phyloP scores from a whole-genome alignment of 2,797 vertebrate species.

The Trematomus bernacchii region DNA sequence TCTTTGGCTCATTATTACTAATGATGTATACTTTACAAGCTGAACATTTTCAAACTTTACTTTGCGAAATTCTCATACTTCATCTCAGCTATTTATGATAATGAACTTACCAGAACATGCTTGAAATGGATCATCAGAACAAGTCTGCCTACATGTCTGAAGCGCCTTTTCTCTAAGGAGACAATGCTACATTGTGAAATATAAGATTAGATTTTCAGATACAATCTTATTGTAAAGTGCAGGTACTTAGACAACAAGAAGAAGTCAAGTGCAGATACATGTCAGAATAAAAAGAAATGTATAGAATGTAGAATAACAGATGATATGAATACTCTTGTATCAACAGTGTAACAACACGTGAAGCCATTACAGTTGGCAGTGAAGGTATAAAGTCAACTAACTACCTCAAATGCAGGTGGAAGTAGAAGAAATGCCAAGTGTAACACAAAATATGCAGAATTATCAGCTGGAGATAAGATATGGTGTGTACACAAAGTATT shows the following conservation, averaged over 20 bases:
- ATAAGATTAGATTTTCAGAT: not conserved
- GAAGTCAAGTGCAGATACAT: not conserved
- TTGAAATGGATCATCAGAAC: conserved; percentile 1
- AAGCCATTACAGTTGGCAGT: not conserved
- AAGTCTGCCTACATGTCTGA: not conserved
- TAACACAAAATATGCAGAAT: not conserved
- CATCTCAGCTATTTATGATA: not conserved
- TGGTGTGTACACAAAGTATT: too few species aligned
- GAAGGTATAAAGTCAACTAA: not conserved
- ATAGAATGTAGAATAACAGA: not conserved
- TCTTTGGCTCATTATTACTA: conserved; percentile 5
- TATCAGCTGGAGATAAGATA: not conserved
- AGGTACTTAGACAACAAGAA: too few species aligned
- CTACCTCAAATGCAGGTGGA: not conserved
- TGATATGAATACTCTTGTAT: not conserved
- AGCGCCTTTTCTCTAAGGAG: not conserved
- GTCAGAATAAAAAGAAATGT: not conserved
- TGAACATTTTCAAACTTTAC: not conserved
- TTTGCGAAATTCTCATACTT: not conserved
- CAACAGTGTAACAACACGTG: not conserved
- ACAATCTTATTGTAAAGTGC: not conserved
- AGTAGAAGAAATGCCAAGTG: not conserved
- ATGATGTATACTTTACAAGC: conserved; percentile 2
- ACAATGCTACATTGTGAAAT: not conserved
- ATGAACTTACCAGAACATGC: not conserved